Percentiles rank a stretch among this genome's conserved stretches.
phyloP scores from a whole-genome alignment of 1,140 invertebrate species.

The Atopsyche davidsoni region DNA sequence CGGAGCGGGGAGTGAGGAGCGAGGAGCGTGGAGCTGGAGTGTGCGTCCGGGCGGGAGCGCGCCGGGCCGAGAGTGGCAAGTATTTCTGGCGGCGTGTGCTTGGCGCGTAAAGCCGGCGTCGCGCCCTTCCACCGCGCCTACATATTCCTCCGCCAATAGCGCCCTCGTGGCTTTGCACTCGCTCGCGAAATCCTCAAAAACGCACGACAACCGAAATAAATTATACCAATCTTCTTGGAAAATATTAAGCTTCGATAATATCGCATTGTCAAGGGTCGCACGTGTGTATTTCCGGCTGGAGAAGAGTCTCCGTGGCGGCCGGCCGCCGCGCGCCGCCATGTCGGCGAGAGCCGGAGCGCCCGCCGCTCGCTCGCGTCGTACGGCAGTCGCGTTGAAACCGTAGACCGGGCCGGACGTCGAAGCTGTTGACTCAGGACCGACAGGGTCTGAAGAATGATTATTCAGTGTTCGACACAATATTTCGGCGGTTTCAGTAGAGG shows the following conservation, averaged over 20 bases:
- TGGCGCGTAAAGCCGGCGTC: no score
- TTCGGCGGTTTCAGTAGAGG: slow-evolving; percentile 21
- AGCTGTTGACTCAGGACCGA: slow-evolving; percentile 17
- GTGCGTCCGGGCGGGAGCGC: no score
- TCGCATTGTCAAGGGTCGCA: slow-evolving; percentile 12
- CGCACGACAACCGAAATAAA: no score
- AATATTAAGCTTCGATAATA: not conserved
- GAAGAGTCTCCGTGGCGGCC: not conserved
- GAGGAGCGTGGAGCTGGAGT: no score
- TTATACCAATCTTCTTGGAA: no score
- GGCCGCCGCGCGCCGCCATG: slow-evolving; percentile 10
- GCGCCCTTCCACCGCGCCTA: no score
- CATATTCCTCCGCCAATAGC: no score
- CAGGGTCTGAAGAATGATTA: slow-evolving; percentile 24
- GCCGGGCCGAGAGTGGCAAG: no score
- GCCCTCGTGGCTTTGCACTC: no score
- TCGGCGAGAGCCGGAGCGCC: slow-evolving; percentile 5
- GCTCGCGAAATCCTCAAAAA: not conserved
- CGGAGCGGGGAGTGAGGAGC: no score
- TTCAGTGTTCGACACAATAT: slow-evolving; percentile 23
- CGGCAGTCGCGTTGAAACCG: slow-evolving; percentile 16
- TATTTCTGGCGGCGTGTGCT: no score
- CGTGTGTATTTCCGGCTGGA: slow-evolving; percentile 3
- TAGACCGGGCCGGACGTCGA: slow-evolving; percentile 12
- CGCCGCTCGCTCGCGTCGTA: no score